Evolutionary conservation across 2,888 invertebrate species (phyloP).

Genomic region (Andrena fulva): DNA sequence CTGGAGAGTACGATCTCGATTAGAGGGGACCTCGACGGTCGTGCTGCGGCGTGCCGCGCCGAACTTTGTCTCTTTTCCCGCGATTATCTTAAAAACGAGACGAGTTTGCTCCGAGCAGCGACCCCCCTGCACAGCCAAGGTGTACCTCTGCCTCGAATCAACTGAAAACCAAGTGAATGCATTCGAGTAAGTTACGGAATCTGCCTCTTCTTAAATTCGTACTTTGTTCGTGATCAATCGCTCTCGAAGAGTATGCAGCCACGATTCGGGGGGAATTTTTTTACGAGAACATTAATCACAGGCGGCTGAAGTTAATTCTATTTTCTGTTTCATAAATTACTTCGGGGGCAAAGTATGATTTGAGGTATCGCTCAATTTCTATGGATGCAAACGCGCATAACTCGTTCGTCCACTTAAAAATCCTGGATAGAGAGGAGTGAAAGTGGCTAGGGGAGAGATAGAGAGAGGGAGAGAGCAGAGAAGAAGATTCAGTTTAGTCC

Average conservation of each 20-base stretch:
- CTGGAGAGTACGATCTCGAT: constrained; percentile 64
- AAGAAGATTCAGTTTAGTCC: constrained; percentile 37
- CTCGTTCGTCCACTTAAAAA: constrained; percentile 48
- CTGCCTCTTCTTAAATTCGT: not conserved
- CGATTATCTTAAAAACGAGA: constrained; percentile 58
- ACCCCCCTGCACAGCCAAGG: constrained; percentile 14
- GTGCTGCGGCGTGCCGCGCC: constrained; percentile 40
- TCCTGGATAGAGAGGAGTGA: not conserved
- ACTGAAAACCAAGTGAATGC: not conserved
- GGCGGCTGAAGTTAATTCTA: not conserved
- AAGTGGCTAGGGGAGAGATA: not conserved
- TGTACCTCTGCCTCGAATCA: constrained; percentile 28
- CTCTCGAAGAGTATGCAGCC: not conserved
- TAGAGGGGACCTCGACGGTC: constrained; percentile 53
- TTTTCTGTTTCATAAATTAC: not conserved
- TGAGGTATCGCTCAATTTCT: constrained; percentile 32
- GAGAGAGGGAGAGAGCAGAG: constrained; percentile 12
- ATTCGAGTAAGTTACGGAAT: not conserved
- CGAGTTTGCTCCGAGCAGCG: constrained; percentile 25
- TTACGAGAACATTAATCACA: not conserved
- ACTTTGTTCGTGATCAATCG: not conserved
- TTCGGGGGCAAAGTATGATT: not conserved
- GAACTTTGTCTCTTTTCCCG: constrained; percentile 59
- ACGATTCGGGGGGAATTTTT: no score
- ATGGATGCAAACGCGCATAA: constrained; percentile 16